Conservation (phyloP, 2,797 vertebrate species). For the Schizothorax lantsangensis region DNA sequence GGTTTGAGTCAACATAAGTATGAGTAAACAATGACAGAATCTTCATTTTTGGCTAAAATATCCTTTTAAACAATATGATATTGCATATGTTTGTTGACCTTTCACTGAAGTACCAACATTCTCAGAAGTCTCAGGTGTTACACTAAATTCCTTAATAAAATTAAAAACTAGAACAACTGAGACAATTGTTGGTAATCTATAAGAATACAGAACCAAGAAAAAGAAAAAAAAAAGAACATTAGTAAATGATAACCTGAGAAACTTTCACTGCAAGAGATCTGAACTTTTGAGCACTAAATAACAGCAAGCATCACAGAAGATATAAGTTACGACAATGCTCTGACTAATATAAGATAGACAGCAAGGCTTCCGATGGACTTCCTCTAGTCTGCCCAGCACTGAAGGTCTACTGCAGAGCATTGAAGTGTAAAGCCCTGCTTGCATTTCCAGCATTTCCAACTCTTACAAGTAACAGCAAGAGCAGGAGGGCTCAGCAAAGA, state of each 20-base stretch:
- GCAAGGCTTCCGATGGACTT: neutral
- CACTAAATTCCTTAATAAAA: neutral
- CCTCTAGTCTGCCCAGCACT: neutral
- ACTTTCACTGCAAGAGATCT: constrained; percentile 38
- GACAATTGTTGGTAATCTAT: neutral
- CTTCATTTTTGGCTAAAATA: neutral
- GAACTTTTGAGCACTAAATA: constrained; percentile 25
- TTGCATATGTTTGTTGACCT: neutral
- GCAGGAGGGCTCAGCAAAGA: constrained; percentile 58
- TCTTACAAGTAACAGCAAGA: constrained; percentile 41
- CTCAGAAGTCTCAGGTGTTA: neutral
- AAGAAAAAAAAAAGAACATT: neutral
- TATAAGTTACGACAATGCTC: constrained; percentile 58
- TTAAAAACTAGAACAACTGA: neutral
- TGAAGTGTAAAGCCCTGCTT: constrained; percentile 57
- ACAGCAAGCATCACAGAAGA: neutral
- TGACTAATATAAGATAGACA: neutral
- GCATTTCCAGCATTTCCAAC: constrained; percentile 41
- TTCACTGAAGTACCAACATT: neutral
- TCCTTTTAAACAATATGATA: neutral
- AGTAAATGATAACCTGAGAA: neutral
- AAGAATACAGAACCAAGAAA: neutral
- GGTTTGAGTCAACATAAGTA: neutral
- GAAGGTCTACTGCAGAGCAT: neutral
- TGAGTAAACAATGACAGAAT: neutral